These are phyloP conservation scores for Diglossa brunneiventris DNA, from an alignment of 2,113 vertebrate genomes.

Conservation along the genomic window DNA sequence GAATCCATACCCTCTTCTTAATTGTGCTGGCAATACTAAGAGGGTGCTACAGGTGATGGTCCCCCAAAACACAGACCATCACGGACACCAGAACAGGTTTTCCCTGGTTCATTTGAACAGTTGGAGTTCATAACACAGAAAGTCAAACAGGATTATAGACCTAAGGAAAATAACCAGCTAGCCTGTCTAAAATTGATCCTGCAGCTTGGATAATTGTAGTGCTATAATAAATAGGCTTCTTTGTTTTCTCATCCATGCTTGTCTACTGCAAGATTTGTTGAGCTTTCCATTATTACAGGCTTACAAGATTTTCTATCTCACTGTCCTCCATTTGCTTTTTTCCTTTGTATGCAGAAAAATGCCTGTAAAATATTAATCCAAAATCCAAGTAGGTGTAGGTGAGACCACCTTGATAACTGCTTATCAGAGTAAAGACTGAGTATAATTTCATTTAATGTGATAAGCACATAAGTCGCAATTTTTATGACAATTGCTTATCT, in stretches of 20 bases:
- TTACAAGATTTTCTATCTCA: background rate
- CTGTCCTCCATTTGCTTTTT: background rate
- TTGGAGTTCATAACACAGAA: background rate
- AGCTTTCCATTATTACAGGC: background rate
- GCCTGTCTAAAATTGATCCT: slow-evolving; percentile 1
- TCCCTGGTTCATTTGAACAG: background rate
- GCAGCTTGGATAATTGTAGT: background rate
- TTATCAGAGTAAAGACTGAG: background rate
- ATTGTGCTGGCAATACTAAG: background rate
- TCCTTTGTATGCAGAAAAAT: background rate
- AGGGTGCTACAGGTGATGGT: background rate
- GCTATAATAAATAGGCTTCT: background rate
- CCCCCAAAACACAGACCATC: background rate
- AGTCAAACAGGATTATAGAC: background rate
- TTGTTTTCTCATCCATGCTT: background rate
- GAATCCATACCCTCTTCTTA: background rate
- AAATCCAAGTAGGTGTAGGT: background rate
- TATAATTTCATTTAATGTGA: background rate
- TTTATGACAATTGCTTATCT: background rate
- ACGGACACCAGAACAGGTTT: background rate
- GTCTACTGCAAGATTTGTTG: background rate
- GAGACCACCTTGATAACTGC: background rate
- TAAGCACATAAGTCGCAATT: background rate
- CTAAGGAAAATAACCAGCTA: slow-evolving; percentile 33
- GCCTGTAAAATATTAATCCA: background rate